Percentiles rank a stretch among this genome's conserved stretches.
Evolutionary conservation across 1,140 invertebrate genomes (phyloP).

Genomic region (Lysiphlebus fabarum): DNA sequence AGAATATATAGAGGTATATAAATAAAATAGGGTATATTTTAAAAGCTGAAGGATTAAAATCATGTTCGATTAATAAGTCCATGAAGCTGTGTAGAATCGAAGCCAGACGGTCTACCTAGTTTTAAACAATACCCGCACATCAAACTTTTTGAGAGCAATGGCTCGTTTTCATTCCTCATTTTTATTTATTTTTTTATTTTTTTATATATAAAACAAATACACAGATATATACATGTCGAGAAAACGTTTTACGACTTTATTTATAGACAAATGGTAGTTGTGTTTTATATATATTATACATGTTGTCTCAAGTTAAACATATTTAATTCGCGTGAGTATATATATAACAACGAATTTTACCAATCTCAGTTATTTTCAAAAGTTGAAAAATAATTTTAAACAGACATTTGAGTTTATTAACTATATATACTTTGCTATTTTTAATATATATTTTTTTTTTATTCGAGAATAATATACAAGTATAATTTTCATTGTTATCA

Average conservation of each 20-base stretch:
- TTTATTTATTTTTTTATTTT: no score
- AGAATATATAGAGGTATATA: neutral
- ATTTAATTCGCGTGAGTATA: no score
- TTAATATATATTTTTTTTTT: no score
- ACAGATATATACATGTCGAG: neutral
- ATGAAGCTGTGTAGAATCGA: slow-evolving; percentile 16
- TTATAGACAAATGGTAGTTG: slow-evolving; percentile 15
- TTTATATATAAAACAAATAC: neutral
- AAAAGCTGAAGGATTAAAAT: slow-evolving; percentile 10
- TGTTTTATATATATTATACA: no score
- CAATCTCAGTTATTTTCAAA: no score
- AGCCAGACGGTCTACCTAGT: slow-evolving; percentile 27
- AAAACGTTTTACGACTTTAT: slow-evolving; percentile 27
- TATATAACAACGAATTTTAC: no score
- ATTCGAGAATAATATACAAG: no score
- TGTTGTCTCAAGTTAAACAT: no score
- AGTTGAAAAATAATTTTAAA: no score
- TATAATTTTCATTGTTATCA: no score
- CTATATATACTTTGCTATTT: no score
- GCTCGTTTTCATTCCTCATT: slow-evolving; percentile 27
- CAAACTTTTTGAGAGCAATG: slow-evolving; percentile 26
- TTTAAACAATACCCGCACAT: slow-evolving; percentile 25
- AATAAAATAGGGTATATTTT: neutral
- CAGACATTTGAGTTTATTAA: no score
- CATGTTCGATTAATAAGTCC: slow-evolving; percentile 26